Evolutionary conservation across 2,888 invertebrate species (phyloP).

Genomic region (Chrysina gloriosa): DNA sequence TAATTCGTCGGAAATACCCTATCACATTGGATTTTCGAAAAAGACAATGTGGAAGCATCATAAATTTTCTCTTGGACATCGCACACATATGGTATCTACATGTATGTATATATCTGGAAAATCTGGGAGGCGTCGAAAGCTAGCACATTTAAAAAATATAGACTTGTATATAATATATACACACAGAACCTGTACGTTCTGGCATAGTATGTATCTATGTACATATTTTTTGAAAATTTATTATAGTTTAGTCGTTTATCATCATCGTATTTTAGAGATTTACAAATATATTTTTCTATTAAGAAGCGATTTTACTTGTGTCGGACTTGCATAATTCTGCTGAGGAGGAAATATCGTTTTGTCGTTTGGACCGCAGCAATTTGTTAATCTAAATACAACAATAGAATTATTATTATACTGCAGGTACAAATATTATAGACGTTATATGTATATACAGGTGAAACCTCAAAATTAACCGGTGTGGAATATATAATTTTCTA

Average conservation of each 20-base stretch:
- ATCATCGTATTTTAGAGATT: too few relatives aligned
- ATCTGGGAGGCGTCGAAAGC: background rate
- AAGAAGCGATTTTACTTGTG: background rate
- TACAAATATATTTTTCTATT: background rate
- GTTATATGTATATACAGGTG: background rate
- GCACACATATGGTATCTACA: background rate
- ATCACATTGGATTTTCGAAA: slow-evolving; percentile 24
- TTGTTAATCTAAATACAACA: slow-evolving; percentile 3
- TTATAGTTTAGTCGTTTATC: background rate
- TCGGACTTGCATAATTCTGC: background rate
- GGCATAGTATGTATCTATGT: slow-evolving; percentile 11
- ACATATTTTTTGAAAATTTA: background rate
- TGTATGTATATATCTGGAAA: background rate
- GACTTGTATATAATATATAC: background rate
- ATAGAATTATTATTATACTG: slow-evolving; percentile 17
- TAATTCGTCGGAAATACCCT: background rate
- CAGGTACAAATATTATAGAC: slow-evolving; percentile 18
- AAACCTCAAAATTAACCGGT: background rate
- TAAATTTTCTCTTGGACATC: slow-evolving; percentile 1
- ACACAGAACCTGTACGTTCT: slow-evolving; percentile 9
- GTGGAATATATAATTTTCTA: background rate
- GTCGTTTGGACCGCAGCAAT: slow-evolving; percentile 31
- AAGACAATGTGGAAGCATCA: slow-evolving; percentile 26
- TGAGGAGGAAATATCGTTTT: background rate
- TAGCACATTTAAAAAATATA: slow-evolving; percentile 36